A percentile compares a stretch with the other conserved stretches of the same genome.
Evolutionary conservation across 2,797 vertebrate species (phyloP).

Genomic region (Lagocephalus sceleratus): DNA sequence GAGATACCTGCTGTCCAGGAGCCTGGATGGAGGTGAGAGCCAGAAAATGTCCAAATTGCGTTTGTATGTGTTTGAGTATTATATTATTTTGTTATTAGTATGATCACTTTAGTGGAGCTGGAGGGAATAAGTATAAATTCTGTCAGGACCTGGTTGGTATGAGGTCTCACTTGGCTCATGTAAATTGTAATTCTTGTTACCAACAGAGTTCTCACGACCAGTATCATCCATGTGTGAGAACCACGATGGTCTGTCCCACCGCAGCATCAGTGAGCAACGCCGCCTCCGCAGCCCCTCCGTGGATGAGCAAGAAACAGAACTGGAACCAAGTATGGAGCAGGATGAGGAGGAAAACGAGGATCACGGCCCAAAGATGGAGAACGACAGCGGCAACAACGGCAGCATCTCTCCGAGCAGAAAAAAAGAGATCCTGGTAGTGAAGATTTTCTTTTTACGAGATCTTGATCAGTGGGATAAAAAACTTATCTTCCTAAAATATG

Average conservation of each 20-base stretch:
- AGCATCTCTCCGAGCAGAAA: constrained; percentile 88
- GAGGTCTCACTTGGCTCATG: neutral
- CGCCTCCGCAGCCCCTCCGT: constrained; percentile 67
- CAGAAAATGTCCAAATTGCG: neutral
- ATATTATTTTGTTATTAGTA: neutral
- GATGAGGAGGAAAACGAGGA: constrained; percentile 70
- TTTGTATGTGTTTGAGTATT: too few relatives aligned
- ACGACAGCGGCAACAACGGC: constrained; percentile 70
- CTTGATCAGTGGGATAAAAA: too few relatives aligned
- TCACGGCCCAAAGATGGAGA: constrained; percentile 41
- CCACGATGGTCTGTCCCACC: constrained; percentile 78
- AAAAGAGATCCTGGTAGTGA: constrained; percentile 91
- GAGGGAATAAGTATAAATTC: too few relatives aligned
- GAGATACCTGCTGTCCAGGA: constrained; percentile 94
- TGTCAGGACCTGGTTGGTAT: too few relatives aligned
- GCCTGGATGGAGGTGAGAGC: constrained; percentile 91
- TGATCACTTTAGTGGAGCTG: too few relatives aligned
- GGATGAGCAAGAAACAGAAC: constrained; percentile 77
- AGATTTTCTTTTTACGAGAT: neutral
- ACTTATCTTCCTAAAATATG: neutral
- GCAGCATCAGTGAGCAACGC: constrained; percentile 62
- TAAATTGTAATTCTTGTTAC: constrained; percentile 5
- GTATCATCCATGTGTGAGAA: constrained; percentile 89
- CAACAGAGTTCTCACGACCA: constrained; percentile 88
- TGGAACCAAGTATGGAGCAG: constrained; percentile 77